Evolutionary conservation across 2,797 vertebrate species (phyloP), one percentile per base, ranked within the genome.

Genomic region (Telmatherina bonti): DNA sequence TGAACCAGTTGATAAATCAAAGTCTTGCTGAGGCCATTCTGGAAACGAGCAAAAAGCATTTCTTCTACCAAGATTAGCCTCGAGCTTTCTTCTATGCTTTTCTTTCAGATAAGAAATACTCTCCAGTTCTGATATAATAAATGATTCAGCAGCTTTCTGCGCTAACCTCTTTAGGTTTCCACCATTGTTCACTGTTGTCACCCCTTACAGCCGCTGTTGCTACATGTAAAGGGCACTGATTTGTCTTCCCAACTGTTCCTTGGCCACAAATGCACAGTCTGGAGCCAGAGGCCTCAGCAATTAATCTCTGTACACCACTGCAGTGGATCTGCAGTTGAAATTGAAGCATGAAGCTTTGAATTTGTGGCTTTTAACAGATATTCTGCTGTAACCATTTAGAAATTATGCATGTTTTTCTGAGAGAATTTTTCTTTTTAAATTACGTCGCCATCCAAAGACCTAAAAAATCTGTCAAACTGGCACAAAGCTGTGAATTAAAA

Each of bases 61-160:
- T 54, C 51, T 54, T 18, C 52, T 29, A 54, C 27, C 16, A 53
- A 52, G 2, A 27, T n/a, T 27, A 36, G 15, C 33, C 22, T 26
- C 8, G 5, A 64, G 9, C 22, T 38, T 52, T 29, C 22, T 13
- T 35, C 1, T 57, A 27, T 35, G 15, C 15, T 16, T 54, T 54
- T 54, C 27, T 30, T 54, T 53, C 2, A 30, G 12, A 9, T 54
- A 16, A 54, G 16, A 54, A 54, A 54, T 54, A 7, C 52, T 30
- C 16, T 30, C 27, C 29, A 7, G 7, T 27, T 54, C 52, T 54
- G 27, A 54, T 30, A 29, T 30, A 29, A 54, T 7, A 30, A 54
- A 30, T 18, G 52, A 18, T 29, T 54, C 52, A 54, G 52, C 52
- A 54, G 52, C 52, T 29, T n/a, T 54, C n/a, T 38, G 8, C 55